A percentile compares a stretch with the other conserved stretches of the same genome.
Conservation (phyloP, 2,113 vertebrate genomes). For the Rallus limicola region DNA sequence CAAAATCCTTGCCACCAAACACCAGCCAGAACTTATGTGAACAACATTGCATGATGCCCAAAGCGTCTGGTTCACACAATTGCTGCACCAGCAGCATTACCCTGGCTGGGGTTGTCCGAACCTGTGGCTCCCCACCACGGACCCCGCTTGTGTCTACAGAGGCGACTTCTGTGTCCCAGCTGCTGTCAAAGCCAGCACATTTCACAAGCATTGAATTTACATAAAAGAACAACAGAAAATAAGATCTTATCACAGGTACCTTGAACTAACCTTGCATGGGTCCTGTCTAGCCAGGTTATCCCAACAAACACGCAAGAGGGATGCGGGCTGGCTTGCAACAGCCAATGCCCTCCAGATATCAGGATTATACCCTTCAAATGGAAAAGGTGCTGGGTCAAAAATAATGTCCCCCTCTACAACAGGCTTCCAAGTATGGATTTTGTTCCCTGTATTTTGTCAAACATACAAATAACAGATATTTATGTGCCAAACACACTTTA, state of each 20-base stretch:
- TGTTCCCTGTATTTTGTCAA: not conserved
- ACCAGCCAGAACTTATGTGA: not conserved
- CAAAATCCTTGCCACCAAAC: not conserved
- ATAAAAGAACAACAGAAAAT: not conserved
- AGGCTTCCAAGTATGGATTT: not conserved
- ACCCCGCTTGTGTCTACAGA: not conserved
- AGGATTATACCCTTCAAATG: not conserved
- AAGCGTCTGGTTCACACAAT: not conserved
- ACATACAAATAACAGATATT: not conserved
- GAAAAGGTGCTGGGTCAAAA: not conserved
- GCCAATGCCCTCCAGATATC: not conserved
- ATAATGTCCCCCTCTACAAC: not conserved
- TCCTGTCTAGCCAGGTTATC: conserved; percentile 18
- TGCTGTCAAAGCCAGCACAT: not conserved
- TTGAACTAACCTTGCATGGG: conserved; percentile 19
- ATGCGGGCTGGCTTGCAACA: not conserved
- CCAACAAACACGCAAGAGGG: not conserved
- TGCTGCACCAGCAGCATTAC: not conserved
- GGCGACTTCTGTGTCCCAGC: not conserved
- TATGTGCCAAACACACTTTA: not conserved
- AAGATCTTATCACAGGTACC: not conserved
- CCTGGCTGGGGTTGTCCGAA: not conserved
- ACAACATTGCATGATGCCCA: accelerated
- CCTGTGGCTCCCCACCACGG: accelerated
- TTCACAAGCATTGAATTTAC: not conserved